Percentiles rank a stretch among this genome's conserved stretches.
These are phyloP conservation scores for Heliconius sara DNA, from an alignment of 2,888 invertebrate species.

Conservation along the genomic window DNA sequence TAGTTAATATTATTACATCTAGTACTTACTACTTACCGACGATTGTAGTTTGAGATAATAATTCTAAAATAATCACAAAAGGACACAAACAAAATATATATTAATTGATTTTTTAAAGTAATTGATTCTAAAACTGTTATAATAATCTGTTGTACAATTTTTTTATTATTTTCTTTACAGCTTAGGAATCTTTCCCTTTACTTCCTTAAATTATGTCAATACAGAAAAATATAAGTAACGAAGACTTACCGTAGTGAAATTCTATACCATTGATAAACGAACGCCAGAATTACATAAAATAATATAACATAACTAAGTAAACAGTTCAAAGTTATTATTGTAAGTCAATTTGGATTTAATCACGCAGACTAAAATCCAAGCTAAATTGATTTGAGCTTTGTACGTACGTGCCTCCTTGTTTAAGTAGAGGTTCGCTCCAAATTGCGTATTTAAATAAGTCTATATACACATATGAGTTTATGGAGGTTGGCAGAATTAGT, in stretches of 20 bases:
- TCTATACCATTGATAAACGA: not conserved
- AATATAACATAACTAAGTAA: slow-evolving; percentile 22
- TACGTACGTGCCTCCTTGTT: slow-evolving; percentile 56
- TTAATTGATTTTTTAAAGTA: not conserved
- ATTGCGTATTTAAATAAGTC: slow-evolving; percentile 81
- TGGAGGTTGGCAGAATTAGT: slow-evolving; percentile 81
- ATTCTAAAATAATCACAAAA: not conserved
- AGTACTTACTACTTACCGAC: not conserved
- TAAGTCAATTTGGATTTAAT: slow-evolving; percentile 61
- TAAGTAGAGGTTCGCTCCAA: slow-evolving; percentile 63
- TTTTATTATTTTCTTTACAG: not conserved
- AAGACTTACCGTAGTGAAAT: not conserved
- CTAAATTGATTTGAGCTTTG: slow-evolving; percentile 72
- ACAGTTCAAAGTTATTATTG: slow-evolving; percentile 32
- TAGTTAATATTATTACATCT: not conserved
- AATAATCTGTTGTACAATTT: no score
- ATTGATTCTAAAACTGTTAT: not conserved
- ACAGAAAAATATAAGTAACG: not conserved
- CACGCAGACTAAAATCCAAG: slow-evolving; percentile 67
- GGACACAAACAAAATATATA: not conserved
- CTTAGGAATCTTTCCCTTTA: not conserved
- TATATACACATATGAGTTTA: slow-evolving; percentile 74
- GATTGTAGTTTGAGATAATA: not conserved
- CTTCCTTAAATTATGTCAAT: not conserved
- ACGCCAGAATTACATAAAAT: slow-evolving; percentile 26